Evolutionary conservation across 2,888 invertebrate genomes (phyloP).

Genomic region (Syrista parreyssii): DNA sequence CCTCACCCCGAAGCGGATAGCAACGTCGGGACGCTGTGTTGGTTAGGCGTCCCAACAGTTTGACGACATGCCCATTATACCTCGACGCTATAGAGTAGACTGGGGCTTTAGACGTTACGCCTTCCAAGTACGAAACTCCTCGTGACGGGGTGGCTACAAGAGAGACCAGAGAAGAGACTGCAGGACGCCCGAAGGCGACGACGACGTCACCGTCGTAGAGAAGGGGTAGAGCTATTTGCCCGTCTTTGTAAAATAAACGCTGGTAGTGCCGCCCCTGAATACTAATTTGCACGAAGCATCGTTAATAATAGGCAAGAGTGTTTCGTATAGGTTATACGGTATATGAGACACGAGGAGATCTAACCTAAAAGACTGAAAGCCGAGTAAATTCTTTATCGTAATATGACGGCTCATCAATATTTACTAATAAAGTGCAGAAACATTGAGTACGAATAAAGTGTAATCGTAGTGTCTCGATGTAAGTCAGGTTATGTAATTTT

Average conservation of each 20-base stretch:
- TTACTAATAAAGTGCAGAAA: neutral
- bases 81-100: constrained; percentile 9
- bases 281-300: constrained; percentile 43
- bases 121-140: constrained; percentile 27
- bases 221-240: constrained; percentile 47
- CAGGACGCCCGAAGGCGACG: neutral
- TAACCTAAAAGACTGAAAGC: neutral
- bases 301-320: neutral
- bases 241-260: constrained; percentile 60
- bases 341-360: neutral
- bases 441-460: neutral
- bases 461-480: neutral
- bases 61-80: constrained; percentile 61
- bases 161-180: constrained; percentile 1
- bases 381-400: neutral
- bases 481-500: neutral
- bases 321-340: neutral
- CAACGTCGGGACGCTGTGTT: constrained; percentile 45
- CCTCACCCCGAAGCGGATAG: constrained; percentile 34
- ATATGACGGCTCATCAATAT: neutral
- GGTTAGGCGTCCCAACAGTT: constrained; percentile 60
- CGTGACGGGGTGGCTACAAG: constrained; percentile 25
- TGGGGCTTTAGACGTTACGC: constrained; percentile 13
- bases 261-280: constrained; percentile 50
- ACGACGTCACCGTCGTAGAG: neutral